Conservation (phyloP, 2,797 vertebrate genomes). For the Ambastaia sidthimunki region DNA sequence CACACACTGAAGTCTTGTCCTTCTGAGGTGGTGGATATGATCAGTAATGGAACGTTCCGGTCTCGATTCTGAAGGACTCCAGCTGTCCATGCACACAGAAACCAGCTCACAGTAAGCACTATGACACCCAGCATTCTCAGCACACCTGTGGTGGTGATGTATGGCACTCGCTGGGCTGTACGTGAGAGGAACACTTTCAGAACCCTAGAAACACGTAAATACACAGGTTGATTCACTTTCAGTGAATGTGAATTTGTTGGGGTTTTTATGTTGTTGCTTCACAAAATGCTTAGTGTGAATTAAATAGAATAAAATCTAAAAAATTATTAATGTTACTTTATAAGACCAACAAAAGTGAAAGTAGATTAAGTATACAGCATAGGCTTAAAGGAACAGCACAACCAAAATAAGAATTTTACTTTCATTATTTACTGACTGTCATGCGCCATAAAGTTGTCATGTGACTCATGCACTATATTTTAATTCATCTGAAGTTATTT, state of each 20-base stretch:
- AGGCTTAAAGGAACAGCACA: not conserved
- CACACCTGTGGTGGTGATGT: slow-evolving; percentile 83
- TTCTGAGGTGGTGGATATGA: slow-evolving; percentile 76
- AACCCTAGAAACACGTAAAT: slow-evolving; percentile 75
- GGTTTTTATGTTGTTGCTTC: slow-evolving; percentile 86
- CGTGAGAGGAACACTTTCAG: slow-evolving; percentile 91
- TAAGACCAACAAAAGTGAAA: not conserved
- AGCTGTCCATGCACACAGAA: slow-evolving; percentile 89
- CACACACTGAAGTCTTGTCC: slow-evolving; percentile 89
- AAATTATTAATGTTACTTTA: no score
- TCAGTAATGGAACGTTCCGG: slow-evolving; percentile 82
- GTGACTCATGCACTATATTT: no score
- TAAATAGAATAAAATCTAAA: no score
- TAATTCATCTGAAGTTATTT: no score
- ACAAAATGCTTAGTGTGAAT: not conserved
- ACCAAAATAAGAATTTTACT: not conserved
- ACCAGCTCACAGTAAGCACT: slow-evolving; percentile 88
- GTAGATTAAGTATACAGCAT: not conserved
- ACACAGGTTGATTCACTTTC: slow-evolving; percentile 55
- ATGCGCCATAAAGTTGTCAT: no score
- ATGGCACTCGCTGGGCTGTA: slow-evolving; percentile 84
- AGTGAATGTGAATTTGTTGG: not conserved
- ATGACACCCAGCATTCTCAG: slow-evolving; percentile 87
- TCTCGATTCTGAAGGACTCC: slow-evolving; percentile 83
- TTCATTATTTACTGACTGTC: no score